Conservation (phyloP, 2,888 invertebrate genomes). For the Scaptomyza tumidula region DNA sequence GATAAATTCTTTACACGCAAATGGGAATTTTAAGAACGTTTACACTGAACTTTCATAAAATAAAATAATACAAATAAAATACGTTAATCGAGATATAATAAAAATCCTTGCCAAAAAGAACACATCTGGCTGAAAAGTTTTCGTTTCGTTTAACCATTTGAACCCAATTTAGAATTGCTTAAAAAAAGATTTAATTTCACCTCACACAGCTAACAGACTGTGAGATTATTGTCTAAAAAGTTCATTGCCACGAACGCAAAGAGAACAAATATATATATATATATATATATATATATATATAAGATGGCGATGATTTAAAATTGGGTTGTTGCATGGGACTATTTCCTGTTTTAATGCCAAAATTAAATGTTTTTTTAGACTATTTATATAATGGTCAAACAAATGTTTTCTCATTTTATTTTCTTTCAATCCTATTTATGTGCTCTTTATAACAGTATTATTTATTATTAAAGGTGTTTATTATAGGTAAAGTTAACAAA, state of each 20-base stretch:
- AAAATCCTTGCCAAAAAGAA: neutral
- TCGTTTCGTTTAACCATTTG: neutral
- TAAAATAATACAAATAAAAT: neutral
- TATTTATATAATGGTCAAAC: too few species aligned
- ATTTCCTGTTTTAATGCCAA: neutral
- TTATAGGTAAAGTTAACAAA: constrained; percentile 3
- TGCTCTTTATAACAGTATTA: neutral
- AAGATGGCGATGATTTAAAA: constrained; percentile 1
- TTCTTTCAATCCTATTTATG: too few species aligned
- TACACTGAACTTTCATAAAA: neutral
- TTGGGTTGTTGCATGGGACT: constrained; percentile 3
- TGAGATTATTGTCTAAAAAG: constrained; percentile 13
- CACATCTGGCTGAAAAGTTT: constrained; percentile 36
- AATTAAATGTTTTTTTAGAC: neutral
- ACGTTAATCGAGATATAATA: neutral
- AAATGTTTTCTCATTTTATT: too few species aligned
- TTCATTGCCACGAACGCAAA: constrained; percentile 40
- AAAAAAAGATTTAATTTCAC: too few species aligned
- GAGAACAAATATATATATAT: neutral
- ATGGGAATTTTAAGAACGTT: constrained; percentile 31
- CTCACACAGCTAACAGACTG: neutral
- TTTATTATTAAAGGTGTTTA: neutral
- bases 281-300: too few species aligned
- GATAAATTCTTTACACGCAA: constrained; percentile 19
- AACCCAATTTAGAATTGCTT: constrained; percentile 16